Evolutionary conservation across 2,888 invertebrate species (phyloP), one percentile per base, ranked within the genome.

Genomic region (Ectropis crepuscularia): DNA sequence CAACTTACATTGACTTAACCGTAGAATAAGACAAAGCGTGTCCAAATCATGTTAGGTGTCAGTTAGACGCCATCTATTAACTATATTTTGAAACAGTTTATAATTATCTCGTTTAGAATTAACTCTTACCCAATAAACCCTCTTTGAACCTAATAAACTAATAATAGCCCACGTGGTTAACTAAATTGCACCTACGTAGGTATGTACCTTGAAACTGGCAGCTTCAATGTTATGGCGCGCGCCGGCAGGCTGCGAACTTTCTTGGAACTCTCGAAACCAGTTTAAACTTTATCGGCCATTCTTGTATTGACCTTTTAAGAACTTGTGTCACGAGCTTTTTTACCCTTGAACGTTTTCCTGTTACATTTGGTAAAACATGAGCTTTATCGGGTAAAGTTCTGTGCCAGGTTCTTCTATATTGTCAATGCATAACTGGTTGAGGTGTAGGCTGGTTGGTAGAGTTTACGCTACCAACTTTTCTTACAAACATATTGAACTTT

Each of bases 251-350:
- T 43, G 60, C 48, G 50, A 77, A 79, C 76, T 82, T 81, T 80
- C 79, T 79, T 75, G 69, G 69, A 83, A 85, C 80, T 80, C 79
- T 78, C 74, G 67, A 66, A 83, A 85, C 82, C 82, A 73, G 83
- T 83, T 85, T 78, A 63, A 77, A 76, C 76, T 67, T 78, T 75
- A 75, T 71, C 76, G 72, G 72, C 71, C 74, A 70, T 63, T 77
- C 74, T 76, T 70, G 68, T 70, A 73, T 78, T 81, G 80, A 83
- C 85, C 82, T 84, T 83, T 81, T 74, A 75, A 70, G 65, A 71
- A 69, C 68, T 69, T 53, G 71, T 76, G 73, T 77, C 76, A 71
- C 75, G 67, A 67, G 58, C 72, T 77, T 77, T 79, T 76, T 73
- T 75, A 74, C 60, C 71, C 72, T 72, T 72, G 66, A 57, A 59